Conservation (phyloP, 2,888 invertebrate genomes). For the Teleiodes luculella region DNA sequence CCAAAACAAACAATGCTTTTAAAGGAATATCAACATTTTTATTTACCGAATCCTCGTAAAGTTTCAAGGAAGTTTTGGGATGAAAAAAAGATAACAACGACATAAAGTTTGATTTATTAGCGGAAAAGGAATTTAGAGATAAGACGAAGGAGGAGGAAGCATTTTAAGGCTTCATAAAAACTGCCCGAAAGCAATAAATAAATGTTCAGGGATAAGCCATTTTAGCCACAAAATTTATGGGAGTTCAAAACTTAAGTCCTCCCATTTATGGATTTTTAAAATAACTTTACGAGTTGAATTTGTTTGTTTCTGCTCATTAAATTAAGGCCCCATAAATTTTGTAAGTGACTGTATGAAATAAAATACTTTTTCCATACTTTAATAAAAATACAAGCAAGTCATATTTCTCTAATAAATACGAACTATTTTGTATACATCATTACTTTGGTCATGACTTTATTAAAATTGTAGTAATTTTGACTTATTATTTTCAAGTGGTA, state of each 20-base stretch:
- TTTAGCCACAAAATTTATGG: not conserved
- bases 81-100: not conserved
- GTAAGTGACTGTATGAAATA: too few relatives aligned
- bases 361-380: too few relatives aligned
- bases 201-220: slow-evolving; percentile 1
- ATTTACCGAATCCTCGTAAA: not conserved
- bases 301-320: too few relatives aligned
- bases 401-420: too few relatives aligned
- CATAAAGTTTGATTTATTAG: slow-evolving; percentile 7
- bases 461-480: too few relatives aligned
- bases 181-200: slow-evolving; percentile 3
- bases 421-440: too few relatives aligned
- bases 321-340: too few relatives aligned
- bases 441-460: too few relatives aligned
- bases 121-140: slow-evolving; percentile 2
- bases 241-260: not conserved
- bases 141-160: not conserved
- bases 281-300: too few relatives aligned
- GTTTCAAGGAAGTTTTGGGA: not conserved
- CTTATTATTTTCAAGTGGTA: too few relatives aligned
- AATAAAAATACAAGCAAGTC: too few relatives aligned
- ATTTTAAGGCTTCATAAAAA: slow-evolving; percentile 1
- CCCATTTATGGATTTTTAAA: not conserved
- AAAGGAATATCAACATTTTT: not conserved
- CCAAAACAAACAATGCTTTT: not conserved